Percentiles rank a stretch among this genome's conserved stretches.
Evolutionary conservation across 2,888 invertebrate genomes (phyloP).

Genomic region (Phasia obesa): DNA sequence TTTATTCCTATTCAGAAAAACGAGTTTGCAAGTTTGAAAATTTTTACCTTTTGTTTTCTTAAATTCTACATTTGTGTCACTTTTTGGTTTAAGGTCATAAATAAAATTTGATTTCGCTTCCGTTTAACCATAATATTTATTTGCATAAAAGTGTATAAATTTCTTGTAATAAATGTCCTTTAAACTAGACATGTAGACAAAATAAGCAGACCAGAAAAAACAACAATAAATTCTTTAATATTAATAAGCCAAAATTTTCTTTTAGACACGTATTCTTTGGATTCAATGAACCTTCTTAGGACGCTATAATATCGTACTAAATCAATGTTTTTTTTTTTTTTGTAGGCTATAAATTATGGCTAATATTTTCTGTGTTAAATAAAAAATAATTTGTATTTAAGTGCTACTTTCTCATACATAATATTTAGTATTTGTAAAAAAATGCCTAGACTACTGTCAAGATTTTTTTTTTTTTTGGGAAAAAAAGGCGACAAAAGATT

Average conservation of each 20-base stretch:
- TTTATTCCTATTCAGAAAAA: too few relatives aligned
- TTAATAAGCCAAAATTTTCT: not conserved
- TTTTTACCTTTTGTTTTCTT: too few relatives aligned
- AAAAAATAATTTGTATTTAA: not conserved
- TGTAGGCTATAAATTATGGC: slow-evolving; percentile 49
- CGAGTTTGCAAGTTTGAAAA: too few relatives aligned
- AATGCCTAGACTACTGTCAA: not conserved
- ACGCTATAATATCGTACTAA: not conserved
- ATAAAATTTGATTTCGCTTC: too few relatives aligned
- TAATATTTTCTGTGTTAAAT: slow-evolving; percentile 17
- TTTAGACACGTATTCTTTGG: too few relatives aligned
- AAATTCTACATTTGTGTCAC: too few relatives aligned
- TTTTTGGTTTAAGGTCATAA: too few relatives aligned
- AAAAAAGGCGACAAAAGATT: not conserved
- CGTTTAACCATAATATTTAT: too few relatives aligned
- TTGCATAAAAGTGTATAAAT: not conserved
- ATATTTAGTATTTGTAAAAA: not conserved
- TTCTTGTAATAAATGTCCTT: not conserved
- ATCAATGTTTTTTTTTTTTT: slow-evolving; percentile 25
- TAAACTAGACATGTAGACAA: not conserved
- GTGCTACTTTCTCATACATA: not conserved
- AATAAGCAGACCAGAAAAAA: not conserved
- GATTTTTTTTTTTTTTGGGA: too few relatives aligned
- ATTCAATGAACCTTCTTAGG: not conserved
- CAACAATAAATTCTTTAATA: not conserved